These are phyloP conservation scores for Procapra przewalskii DNA, from an alignment of 2,113 vertebrate genomes.

Conservation along the genomic window DNA sequence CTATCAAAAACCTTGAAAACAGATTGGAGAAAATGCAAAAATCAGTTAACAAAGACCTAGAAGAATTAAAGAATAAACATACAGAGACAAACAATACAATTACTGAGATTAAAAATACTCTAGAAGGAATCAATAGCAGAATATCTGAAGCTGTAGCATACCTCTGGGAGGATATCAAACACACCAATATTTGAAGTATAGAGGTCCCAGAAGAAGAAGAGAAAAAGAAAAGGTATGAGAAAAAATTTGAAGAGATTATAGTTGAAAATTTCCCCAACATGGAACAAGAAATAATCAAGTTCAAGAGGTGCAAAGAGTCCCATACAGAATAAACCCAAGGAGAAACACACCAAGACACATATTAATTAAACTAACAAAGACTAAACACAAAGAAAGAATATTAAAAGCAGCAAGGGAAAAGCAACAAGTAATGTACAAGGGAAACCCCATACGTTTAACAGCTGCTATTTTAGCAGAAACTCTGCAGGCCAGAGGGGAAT, in stretches of 20 bases:
- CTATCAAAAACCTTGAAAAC: neutral
- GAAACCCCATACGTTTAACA: neutral
- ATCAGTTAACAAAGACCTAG: neutral
- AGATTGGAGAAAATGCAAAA: neutral
- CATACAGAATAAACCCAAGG: accelerated
- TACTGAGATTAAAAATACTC: neutral
- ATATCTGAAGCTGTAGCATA: neutral
- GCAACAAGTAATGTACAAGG: neutral
- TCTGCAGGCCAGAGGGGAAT: neutral
- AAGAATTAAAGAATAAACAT: neutral
- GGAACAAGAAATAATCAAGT: neutral
- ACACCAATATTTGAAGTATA: neutral
- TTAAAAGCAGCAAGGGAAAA: neutral
- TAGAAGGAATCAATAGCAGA: neutral
- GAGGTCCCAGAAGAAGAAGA: neutral
- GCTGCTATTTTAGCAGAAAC: neutral
- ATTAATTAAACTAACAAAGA: neutral
- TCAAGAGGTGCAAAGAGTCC: neutral
- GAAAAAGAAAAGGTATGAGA: neutral
- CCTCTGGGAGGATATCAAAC: neutral
- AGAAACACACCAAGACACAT: neutral
- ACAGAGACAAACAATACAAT: neutral
- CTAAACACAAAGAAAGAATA: neutral
- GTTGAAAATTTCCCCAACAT: neutral
- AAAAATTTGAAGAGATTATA: neutral